Conservation (phyloP, 2,113 vertebrate genomes). For the Megalops atlanticus region DNA sequence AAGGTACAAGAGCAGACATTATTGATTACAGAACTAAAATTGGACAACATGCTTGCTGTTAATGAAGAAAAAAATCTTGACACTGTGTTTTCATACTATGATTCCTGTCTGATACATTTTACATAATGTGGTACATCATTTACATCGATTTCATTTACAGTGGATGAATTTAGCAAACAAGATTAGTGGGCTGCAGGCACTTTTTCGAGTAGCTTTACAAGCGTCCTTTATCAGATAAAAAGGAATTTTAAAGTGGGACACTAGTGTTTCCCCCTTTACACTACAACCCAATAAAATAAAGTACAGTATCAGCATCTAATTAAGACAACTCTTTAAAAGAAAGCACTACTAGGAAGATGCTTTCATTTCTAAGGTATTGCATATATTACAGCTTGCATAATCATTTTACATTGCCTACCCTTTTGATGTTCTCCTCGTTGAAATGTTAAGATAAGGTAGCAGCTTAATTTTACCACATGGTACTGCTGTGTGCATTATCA, state of each 20-base stretch:
- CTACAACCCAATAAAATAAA: constrained; percentile 56
- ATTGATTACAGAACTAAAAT: constrained; percentile 62
- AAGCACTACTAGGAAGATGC: constrained; percentile 22
- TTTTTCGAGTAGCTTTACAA: constrained; percentile 46
- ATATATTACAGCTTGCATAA: constrained; percentile 29
- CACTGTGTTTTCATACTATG: constrained; percentile 28
- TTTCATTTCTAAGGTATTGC: constrained; percentile 33
- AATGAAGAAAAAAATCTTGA: constrained; percentile 43
- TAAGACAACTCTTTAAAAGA: constrained; percentile 38
- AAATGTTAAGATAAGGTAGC: neutral
- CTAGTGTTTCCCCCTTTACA: constrained; percentile 52
- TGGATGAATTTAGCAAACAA: constrained; percentile 41
- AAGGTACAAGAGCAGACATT: constrained; percentile 64
- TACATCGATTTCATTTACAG: constrained; percentile 31
- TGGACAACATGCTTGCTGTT: constrained; percentile 40
- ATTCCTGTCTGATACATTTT: constrained; percentile 14
- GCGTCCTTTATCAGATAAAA: constrained; percentile 61
- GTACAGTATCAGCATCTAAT: constrained; percentile 48
- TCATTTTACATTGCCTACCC: neutral
- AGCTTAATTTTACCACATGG: neutral
- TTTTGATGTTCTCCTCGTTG: constrained; percentile 21
- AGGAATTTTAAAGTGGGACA: constrained; percentile 57
- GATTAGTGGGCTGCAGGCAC: constrained; percentile 42
- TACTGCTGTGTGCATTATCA: neutral
- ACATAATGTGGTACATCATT: constrained; percentile 8